These are phyloP conservation scores for Geodia barretti DNA, from an alignment of 37 sponge, comb jelly and placozoan genomes.

Conservation along the genomic window DNA sequence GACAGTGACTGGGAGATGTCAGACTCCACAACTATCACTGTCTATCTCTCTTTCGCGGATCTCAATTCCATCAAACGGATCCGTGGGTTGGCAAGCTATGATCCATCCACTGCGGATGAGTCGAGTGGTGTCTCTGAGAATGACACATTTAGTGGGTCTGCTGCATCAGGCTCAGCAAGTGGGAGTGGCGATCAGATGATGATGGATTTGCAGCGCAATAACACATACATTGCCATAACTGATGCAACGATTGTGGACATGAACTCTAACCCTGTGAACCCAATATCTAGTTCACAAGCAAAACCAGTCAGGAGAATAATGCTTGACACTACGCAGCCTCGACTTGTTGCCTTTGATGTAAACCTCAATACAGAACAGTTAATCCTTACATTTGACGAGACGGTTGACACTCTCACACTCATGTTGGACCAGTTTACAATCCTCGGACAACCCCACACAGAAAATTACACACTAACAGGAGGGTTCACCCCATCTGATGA, in stretches of 20 bases:
- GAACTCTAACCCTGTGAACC: constrained; percentile 56
- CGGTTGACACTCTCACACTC: constrained; percentile 74
- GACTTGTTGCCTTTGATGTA: constrained; percentile 73
- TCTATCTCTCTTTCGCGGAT: constrained; percentile 71
- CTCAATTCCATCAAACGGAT: constrained; percentile 84
- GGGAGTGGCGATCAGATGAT: not conserved
- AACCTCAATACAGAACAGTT: constrained; percentile 78
- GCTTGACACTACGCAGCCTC: constrained; percentile 72
- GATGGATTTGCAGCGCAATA: not conserved
- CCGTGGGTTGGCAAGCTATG: constrained; percentile 59
- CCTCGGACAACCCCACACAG: constrained; percentile 19
- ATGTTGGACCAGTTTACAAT: constrained; percentile 53
- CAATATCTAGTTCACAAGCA: constrained; percentile 23
- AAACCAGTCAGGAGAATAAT: constrained; percentile 44
- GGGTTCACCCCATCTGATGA: constrained; percentile 62
- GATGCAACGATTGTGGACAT: constrained; percentile 64
- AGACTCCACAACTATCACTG: constrained; percentile 67
- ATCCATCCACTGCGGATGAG: not conserved
- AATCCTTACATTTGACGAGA: constrained; percentile 78
- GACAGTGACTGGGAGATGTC: constrained; percentile 33
- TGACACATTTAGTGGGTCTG: not conserved
- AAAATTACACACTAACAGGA: constrained; percentile 68
- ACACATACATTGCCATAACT: constrained; percentile 72
- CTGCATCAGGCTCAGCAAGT: constrained; percentile 2
- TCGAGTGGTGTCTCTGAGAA: not conserved